These are phyloP conservation scores for Azorinus chamasolen DNA, from an alignment of 2,888 invertebrate genomes.

Conservation along the genomic window DNA sequence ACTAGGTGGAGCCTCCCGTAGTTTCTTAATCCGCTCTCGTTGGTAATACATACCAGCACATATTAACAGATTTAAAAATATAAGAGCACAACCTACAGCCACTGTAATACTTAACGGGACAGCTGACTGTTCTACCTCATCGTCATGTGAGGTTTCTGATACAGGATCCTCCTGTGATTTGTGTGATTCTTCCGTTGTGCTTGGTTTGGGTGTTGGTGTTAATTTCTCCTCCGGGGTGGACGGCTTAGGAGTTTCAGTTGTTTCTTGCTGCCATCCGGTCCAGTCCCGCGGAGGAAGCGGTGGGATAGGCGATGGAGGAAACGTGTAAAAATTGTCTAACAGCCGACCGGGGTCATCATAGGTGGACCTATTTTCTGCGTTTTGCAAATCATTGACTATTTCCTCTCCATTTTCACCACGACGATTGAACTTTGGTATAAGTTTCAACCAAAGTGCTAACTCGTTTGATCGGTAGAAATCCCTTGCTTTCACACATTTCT, in stretches of 20 bases:
- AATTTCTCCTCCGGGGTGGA: no score
- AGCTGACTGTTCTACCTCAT: conserved; percentile 42
- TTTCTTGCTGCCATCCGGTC: no score
- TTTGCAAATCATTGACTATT: conserved; percentile 92
- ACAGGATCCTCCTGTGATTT: no score
- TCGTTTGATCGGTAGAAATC: conserved; percentile 98
- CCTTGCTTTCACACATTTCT: conserved; percentile 93
- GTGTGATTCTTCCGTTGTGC: no score
- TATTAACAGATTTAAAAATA: conserved; percentile 96
- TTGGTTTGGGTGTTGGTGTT: no score
- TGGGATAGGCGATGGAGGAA: conserved; percentile 81
- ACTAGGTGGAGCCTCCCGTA: conserved; percentile 44
- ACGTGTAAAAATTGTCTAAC: conserved; percentile 73
- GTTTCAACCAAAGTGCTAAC: conserved; percentile 97
- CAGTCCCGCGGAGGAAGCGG: conserved; percentile 39
- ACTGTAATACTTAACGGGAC: conserved; percentile 88
- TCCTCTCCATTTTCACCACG: conserved; percentile 93
- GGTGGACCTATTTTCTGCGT: conserved; percentile 94
- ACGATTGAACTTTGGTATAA: conserved; percentile 95
- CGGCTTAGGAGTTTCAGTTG: no score
- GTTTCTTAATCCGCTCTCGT: conserved; percentile 83
- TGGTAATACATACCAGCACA: conserved; percentile 98
- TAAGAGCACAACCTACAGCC: conserved; percentile 96
- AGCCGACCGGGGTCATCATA: conserved; percentile 95
- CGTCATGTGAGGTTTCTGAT: no score